A percentile compares a stretch with the other conserved stretches of the same genome.
Evolutionary conservation across 2,113 vertebrate species (phyloP).

Genomic region (Rutilus rutilus): DNA sequence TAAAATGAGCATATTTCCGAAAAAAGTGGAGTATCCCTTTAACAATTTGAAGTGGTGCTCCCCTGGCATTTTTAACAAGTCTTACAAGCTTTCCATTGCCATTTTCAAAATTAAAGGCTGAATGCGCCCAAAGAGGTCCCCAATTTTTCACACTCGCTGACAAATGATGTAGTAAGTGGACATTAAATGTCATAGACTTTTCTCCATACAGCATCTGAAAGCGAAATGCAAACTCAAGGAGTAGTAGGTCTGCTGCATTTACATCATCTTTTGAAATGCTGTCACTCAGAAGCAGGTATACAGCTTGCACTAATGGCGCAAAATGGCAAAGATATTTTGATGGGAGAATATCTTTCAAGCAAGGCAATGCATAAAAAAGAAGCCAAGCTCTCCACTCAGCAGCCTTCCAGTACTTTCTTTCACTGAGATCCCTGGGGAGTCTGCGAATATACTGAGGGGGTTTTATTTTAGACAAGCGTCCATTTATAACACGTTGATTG

Average conservation of each 20-base stretch:
- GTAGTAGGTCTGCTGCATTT: constrained; percentile 18
- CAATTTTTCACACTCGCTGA: background rate
- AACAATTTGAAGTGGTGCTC: background rate
- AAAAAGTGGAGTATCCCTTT: too few relatives aligned
- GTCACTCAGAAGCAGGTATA: background rate
- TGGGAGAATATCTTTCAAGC: background rate
- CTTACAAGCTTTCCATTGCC: constrained; percentile 29
- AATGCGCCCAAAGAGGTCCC: constrained; percentile 40
- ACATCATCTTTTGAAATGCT: constrained; percentile 8
- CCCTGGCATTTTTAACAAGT: constrained; percentile 13
- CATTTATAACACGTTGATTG: too few relatives aligned
- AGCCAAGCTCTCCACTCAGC: too few relatives aligned
- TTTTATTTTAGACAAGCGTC: constrained; percentile 17
- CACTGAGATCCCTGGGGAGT: constrained; percentile 1
- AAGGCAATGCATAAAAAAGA: background rate
- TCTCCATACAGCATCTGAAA: constrained; percentile 30
- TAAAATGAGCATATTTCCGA: too few relatives aligned
- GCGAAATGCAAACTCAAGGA: constrained; percentile 19
- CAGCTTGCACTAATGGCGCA: constrained; percentile 17
- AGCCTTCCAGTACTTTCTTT: background rate
- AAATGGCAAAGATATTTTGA: constrained; percentile 27
- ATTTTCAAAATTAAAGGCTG: constrained; percentile 37
- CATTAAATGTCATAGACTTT: constrained; percentile 37
- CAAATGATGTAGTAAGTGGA: constrained; percentile 20
- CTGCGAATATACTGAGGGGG: constrained; percentile 10